Evolutionary conservation across 2,797 vertebrate species (phyloP), one percentile per base, ranked within the genome.

Genomic region (Premnoplex brunnescens): DNA sequence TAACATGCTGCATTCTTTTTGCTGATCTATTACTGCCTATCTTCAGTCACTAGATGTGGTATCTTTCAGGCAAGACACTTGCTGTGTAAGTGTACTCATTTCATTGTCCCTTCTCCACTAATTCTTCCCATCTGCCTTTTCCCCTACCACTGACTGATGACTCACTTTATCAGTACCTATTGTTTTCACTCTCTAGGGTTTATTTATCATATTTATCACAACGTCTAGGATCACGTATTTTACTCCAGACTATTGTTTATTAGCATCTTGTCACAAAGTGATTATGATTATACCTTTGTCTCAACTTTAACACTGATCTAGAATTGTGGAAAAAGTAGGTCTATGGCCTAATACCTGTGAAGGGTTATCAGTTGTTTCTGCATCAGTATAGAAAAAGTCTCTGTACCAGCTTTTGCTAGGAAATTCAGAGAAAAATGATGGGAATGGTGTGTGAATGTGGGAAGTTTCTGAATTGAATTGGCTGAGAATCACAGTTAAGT

Each of bases 151-250:
- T 80, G 28, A 56, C 32, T 74, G 94, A 91, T 67, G 92, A 90
- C 41, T 96, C 43, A 74, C 49, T 87, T 82, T 17, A 87, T 91
- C 22, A 75, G 11, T 82, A 68, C 80, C 51, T 74, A 81, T 18
- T 59, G 51, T 63, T 91, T 86, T 78, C 75, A 83, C 32, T 54
- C 46, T 32, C 56, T 36, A 34, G 79, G 76, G 54, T 96, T 96
- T 95, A 85, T 96, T 93, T 89, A 76, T 95, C 84, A 78, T 46
- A 43, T 91, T 93, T 83, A 78, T 95, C 75, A 75, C 16, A 26
- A 51, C 78, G 91, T 89, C 44, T 68, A 79, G 44, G 44, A 85
- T 91, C 84, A 87, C 68, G 72, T 94, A 82, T 95, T 90, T 95
- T 95, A 82, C 36, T 93, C 72, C 49, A 88, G 71, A 85, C 66